phyloP scores from a whole-genome alignment of 2,113 vertebrate species.

The Vidua macroura region DNA sequence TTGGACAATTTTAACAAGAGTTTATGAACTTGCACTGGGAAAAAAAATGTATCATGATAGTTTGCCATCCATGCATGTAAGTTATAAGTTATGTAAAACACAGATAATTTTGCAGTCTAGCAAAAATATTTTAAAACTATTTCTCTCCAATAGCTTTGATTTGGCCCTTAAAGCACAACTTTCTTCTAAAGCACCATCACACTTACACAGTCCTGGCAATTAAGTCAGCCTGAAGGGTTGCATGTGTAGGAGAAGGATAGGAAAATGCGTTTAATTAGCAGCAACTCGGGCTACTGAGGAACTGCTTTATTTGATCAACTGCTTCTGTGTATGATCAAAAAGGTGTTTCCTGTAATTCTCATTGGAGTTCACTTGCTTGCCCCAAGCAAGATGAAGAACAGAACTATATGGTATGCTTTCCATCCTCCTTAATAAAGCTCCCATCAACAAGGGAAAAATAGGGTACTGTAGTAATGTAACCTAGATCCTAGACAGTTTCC shows the following conservation, averaged over 20 bases:
- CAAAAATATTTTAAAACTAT: neutral
- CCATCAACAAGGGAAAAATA: neutral
- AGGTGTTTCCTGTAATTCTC: neutral
- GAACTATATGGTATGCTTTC: neutral
- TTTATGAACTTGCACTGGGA: conserved; percentile 35
- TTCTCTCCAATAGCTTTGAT: conserved; percentile 2
- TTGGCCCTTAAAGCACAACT: conserved; percentile 11
- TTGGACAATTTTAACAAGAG: conserved; percentile 11
- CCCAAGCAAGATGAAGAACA: neutral
- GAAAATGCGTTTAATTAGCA: conserved; percentile 24
- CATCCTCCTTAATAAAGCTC: neutral
- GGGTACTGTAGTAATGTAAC: neutral
- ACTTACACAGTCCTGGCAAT: neutral
- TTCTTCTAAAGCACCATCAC: neutral
- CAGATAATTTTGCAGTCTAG: neutral
- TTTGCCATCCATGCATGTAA: neutral
- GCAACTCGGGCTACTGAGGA: neutral
- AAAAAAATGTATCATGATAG: neutral
- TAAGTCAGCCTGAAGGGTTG: neutral
- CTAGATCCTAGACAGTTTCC: conserved; percentile 28
- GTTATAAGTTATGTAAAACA: conserved; percentile 2
- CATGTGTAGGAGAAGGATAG: neutral
- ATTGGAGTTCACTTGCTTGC: neutral
- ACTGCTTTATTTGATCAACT: conserved; percentile 6
- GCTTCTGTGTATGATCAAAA: neutral